Evolutionary conservation across 2,888 invertebrate genomes (phyloP).

Genomic region (Torymus auratus): DNA sequence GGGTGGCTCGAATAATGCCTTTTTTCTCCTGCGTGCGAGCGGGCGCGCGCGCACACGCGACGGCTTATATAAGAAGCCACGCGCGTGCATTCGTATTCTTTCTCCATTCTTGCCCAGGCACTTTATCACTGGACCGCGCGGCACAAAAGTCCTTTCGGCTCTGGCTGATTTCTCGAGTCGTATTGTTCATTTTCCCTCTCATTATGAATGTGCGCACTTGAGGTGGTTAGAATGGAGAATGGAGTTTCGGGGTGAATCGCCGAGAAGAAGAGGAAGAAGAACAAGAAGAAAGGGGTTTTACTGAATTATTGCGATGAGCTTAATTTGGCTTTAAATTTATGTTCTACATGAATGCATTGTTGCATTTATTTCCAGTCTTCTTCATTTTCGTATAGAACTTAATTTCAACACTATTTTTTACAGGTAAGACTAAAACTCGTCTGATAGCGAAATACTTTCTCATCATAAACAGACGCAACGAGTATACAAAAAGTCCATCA

Average conservation of each 20-base stretch:
- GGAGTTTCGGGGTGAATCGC: neutral
- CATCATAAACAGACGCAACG: no score
- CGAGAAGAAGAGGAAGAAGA: neutral
- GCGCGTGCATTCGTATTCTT: constrained; percentile 32
- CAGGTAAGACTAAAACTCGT: no score
- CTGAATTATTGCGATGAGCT: neutral
- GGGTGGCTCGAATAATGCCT: constrained; percentile 5
- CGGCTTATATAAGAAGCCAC: constrained; percentile 6
- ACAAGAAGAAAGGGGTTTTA: neutral
- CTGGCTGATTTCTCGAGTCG: constrained; percentile 6
- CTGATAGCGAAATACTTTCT: no score
- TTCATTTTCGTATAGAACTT: no score
- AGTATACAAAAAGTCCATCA: no score
- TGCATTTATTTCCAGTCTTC: no score
- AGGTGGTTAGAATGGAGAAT: constrained; percentile 5
- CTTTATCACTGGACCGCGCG: constrained; percentile 53
- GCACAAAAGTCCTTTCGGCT: constrained; percentile 33
- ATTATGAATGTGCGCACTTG: constrained; percentile 12
- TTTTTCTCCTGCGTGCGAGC: neutral
- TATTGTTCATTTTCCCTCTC: constrained; percentile 8
- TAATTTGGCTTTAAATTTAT: no score
- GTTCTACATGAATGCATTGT: no score
- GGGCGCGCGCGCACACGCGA: no score
- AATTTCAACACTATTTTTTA: no score
- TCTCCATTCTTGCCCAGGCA: constrained; percentile 53